Evolutionary conservation across 1,140 invertebrate species (phyloP), one percentile per base, ranked within the genome.

Genomic region (Drosophila setifemur): DNA sequence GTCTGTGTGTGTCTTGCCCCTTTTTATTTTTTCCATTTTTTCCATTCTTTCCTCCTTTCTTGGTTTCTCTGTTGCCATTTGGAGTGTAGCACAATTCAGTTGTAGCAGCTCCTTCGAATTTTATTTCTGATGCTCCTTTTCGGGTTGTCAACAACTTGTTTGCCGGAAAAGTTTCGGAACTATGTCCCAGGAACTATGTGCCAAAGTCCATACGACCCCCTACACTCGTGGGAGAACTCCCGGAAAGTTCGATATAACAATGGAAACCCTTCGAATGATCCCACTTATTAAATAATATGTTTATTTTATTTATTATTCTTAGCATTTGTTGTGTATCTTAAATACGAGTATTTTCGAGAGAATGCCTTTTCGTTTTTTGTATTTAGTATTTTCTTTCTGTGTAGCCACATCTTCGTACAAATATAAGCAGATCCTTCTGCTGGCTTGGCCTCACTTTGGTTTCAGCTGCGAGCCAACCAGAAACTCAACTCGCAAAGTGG

Each of bases 141-240:
- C 25, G 45, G 39, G 79, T 73, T 85, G 79, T 78, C 78, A 83
- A 77, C 77, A 76, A 76, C 68, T 73, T 76, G 67, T 67, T 54
- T 35, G 31, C 23, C 25, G 42, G 55, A 12, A 57, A 58, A 39
- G 31, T 45, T 58, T 39, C 16, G 52, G 28, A 25, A 25, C 8
- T 28, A 52, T 33, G 47, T 35, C n/a, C 18, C 28, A 55, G 7
- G 2, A 25, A 25, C 28, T 9, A 12, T 25, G 11, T 9, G n/a
- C 16, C 14, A 18, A 14, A 9, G 7, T n/a, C n/a, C n/a, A n/a
- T n/a, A n/a, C n/a, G n/a, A n/a, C n/a, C n/a, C n/a, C n/a, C n/a
- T n/a, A n/a, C n/a, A n/a, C n/a, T n/a, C n/a, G n/a, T n/a, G n/a
- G n/a, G n/a, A n/a, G n/a, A n/a, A n/a, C n/a, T n/a, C n/a, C n/a